A percentile compares a stretch with the other conserved stretches of the same genome.
These are phyloP conservation scores for Trichechus manatus DNA, from an alignment of 2,113 vertebrate species.

Conservation along the genomic window DNA sequence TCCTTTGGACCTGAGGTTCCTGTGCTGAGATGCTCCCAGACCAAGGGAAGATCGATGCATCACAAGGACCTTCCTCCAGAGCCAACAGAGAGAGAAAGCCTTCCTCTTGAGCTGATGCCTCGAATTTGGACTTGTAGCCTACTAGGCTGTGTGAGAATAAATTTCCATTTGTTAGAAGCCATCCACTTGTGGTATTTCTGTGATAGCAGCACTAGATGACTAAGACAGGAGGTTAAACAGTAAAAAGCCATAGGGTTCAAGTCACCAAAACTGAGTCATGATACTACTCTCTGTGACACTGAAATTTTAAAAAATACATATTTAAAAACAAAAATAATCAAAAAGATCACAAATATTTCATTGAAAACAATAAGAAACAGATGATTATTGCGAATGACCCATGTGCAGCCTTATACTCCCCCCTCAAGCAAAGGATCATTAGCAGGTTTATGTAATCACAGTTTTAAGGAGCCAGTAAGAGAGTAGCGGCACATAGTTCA, in stretches of 20 bases:
- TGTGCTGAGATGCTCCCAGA: no score
- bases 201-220: no score
- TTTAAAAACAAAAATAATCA: neutral
- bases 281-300: neutral
- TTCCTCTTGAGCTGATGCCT: no score
- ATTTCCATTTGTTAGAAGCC: no score
- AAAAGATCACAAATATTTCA: neutral
- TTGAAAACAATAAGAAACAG: neutral
- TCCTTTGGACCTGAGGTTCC: no score
- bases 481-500: neutral
- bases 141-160: no score
- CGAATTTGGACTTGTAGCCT: no score
- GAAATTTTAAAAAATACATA: neutral
- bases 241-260: neutral
- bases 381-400: neutral
- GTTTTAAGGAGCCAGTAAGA: neutral
- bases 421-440: neutral
- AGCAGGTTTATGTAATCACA: neutral
- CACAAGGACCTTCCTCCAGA: no score
- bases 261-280: neutral
- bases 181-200: no score
- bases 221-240: neutral
- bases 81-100: no score
- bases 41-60: no score
- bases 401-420: neutral